Conservation (phyloP, 1,140 invertebrate species). For the Ectropis grisescens region DNA sequence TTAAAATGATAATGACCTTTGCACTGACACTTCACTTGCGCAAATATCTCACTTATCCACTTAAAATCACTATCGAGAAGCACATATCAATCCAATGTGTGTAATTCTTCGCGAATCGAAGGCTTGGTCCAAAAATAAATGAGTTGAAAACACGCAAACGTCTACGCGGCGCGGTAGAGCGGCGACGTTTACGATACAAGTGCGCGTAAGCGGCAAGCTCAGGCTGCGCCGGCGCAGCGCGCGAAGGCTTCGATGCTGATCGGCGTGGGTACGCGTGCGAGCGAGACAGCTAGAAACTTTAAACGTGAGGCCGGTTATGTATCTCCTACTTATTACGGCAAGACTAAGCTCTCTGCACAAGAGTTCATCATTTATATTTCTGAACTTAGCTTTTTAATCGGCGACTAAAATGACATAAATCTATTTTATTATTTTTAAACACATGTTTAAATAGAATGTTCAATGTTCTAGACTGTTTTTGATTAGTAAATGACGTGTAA, state of each 20-base stretch:
- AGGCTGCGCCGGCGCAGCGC: slow-evolving; percentile 24
- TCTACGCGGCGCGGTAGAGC: slow-evolving; percentile 39
- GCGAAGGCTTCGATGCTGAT: slow-evolving; percentile 47
- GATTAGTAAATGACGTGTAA: too few species aligned
- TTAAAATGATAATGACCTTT: slow-evolving; percentile 39
- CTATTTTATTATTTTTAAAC: too few species aligned
- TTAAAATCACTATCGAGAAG: too few species aligned
- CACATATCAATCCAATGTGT: slow-evolving; percentile 3
- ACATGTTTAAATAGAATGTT: too few species aligned
- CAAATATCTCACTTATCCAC: too few species aligned
- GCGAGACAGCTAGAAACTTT: slow-evolving; percentile 37
- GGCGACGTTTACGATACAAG: slow-evolving; percentile 28
- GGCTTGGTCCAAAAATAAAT: slow-evolving; percentile 6
- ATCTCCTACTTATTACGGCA: slow-evolving; percentile 39
- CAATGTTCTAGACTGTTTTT: too few species aligned
- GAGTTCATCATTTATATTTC: too few species aligned
- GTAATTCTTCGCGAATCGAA: slow-evolving; percentile 4
- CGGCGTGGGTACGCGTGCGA: slow-evolving; percentile 19
- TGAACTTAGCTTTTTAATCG: too few species aligned
- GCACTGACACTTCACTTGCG: slow-evolving; percentile 32
- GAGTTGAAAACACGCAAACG: slow-evolving; percentile 19
- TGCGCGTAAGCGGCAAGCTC: slow-evolving; percentile 38
- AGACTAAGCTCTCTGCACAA: too few species aligned
- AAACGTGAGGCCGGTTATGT: slow-evolving; percentile 55
- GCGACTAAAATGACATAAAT: too few species aligned